These are phyloP conservation scores for Scaptomyza caliginosa DNA, from an alignment of 2,888 invertebrate genomes.

Conservation along the genomic window DNA sequence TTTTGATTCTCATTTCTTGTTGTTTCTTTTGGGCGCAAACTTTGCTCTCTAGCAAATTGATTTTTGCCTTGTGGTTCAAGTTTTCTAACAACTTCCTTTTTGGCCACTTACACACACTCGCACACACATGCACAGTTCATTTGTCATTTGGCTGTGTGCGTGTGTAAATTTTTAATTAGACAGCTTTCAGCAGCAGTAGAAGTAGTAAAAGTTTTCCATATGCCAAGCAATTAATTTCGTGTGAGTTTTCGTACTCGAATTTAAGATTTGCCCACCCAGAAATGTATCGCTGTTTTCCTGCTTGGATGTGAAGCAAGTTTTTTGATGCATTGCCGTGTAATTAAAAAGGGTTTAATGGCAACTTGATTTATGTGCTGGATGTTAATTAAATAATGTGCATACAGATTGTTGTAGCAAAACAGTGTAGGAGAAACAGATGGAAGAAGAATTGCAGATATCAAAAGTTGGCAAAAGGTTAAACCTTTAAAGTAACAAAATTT, in stretches of 20 bases:
- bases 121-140: constrained; percentile 24
- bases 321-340: constrained; percentile 69
- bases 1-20: constrained; percentile 59
- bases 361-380: constrained; percentile 67
- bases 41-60: constrained; percentile 77
- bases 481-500: too few relatives aligned
- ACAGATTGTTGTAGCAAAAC: constrained; percentile 3
- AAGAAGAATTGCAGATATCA: not conserved
- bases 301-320: constrained; percentile 7
- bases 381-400: constrained; percentile 70
- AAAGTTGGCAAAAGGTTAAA: too few relatives aligned
- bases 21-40: constrained; percentile 44
- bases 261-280: constrained; percentile 24
- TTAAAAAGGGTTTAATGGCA: constrained; percentile 74
- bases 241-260: constrained; percentile 39
- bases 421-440: not conserved
- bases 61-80: constrained; percentile 61
- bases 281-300: not conserved
- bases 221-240: constrained; percentile 72
- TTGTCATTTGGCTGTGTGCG: constrained; percentile 37
- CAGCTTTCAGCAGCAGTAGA: constrained; percentile 61
- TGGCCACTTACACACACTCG: constrained; percentile 5
- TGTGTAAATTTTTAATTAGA: constrained; percentile 77
- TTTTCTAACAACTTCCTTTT: constrained; percentile 29
- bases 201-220: constrained; percentile 64